Percentiles rank a stretch among this genome's conserved stretches.
These are phyloP conservation scores for Okamejei kenojei DNA, from an alignment of 2,797 vertebrate species.

Conservation along the genomic window DNA sequence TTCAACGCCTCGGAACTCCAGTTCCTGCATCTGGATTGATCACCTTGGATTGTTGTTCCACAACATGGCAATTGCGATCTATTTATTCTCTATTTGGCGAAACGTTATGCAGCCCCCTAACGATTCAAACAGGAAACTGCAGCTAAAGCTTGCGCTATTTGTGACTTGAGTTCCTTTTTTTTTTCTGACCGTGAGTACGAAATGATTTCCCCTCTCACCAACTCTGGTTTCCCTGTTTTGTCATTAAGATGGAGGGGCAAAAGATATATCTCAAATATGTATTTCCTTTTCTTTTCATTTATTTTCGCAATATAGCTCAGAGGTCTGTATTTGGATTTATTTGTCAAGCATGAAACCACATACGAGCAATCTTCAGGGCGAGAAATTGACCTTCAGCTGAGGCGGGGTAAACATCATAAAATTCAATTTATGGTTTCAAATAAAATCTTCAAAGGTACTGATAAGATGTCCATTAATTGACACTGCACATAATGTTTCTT, in stretches of 20 bases:
- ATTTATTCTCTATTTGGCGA: not conserved
- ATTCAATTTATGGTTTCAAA: not conserved
- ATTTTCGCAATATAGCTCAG: not conserved
- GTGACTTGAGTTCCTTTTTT: not conserved
- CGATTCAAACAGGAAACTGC: slow-evolving; percentile 20
- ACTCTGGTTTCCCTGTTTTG: not conserved
- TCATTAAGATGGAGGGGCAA: not conserved
- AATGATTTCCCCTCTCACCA: not conserved
- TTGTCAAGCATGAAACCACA: not conserved
- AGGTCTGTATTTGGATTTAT: not conserved
- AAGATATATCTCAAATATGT: not conserved
- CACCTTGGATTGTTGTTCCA: not conserved
- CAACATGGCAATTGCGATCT: not conserved
- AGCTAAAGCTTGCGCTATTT: not conserved
- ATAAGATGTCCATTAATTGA: not conserved
- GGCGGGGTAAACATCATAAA: not conserved
- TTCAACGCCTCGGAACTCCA: not conserved
- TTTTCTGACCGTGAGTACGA: not conserved
- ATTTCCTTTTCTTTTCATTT: not conserved
- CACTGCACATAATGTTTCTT: not conserved
- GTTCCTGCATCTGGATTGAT: not conserved
- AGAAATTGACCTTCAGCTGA: not conserved
- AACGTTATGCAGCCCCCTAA: slow-evolving; percentile 27
- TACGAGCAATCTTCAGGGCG: not conserved
- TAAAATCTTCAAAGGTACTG: not conserved